Percentiles rank a stretch among this genome's conserved stretches.
These are phyloP conservation scores for Hippocampus guttulatus DNA, from an alignment of 2,113 vertebrate species.

Conservation along the genomic window DNA sequence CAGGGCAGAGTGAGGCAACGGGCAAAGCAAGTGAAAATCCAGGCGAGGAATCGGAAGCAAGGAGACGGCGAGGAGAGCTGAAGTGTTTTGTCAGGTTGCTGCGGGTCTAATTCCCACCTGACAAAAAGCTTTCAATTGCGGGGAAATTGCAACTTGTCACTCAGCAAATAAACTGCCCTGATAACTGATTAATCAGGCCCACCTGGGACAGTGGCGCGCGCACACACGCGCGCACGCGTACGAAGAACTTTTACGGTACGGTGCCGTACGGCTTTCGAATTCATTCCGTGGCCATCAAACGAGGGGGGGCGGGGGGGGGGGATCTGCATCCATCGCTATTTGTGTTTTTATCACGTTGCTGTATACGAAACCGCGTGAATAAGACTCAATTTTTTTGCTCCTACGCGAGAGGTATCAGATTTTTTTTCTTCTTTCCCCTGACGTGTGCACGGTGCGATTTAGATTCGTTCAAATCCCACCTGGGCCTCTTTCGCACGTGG, in stretches of 20 bases:
- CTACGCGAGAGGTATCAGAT: too few relatives aligned
- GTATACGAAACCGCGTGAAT: too few relatives aligned
- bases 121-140: slow-evolving; percentile 94
- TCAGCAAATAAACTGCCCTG: slow-evolving; percentile 94
- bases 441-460: too few relatives aligned
- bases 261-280: background rate
- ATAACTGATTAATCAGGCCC: slow-evolving; percentile 98
- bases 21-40: background rate
- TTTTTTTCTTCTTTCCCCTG: too few relatives aligned
- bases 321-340: too few relatives aligned
- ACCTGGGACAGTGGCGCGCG: slow-evolving; percentile 93
- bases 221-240: slow-evolving; percentile 3
- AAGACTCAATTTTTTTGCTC: too few relatives aligned
- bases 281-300: background rate
- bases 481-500: too few relatives aligned
- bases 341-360: too few relatives aligned
- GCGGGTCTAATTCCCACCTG: slow-evolving; percentile 99
- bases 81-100: slow-evolving; percentile 99
- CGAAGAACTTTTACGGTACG: too few relatives aligned
- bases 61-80: slow-evolving; percentile 65
- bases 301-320: too few relatives aligned
- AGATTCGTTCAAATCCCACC: too few relatives aligned
- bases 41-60: slow-evolving; percentile 21
- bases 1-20: slow-evolving; percentile 13
- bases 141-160: slow-evolving; percentile 99